phyloP scores from a whole-genome alignment of 2,888 invertebrate genomes.

The Ecdyonurus torrentis region DNA sequence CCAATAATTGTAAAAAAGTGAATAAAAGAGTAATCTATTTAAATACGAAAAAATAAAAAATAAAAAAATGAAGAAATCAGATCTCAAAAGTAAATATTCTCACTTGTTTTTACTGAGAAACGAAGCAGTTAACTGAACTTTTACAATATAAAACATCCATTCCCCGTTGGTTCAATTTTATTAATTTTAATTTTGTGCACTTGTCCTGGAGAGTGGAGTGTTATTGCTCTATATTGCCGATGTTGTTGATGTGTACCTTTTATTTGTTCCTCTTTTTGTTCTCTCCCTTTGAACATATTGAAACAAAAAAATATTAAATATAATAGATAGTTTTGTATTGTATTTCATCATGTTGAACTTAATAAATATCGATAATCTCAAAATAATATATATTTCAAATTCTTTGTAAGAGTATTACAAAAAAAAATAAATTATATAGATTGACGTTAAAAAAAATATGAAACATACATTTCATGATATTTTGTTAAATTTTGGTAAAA shows the following conservation, averaged over 20 bases:
- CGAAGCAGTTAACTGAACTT: not conserved
- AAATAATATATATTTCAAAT: not conserved
- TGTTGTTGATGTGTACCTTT: constrained; percentile 14
- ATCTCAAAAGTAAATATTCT: not conserved
- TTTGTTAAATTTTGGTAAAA: not conserved
- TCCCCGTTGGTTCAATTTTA: constrained; percentile 8
- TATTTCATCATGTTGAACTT: constrained; percentile 9
- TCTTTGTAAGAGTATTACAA: not conserved
- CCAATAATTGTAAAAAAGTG: too few species aligned
- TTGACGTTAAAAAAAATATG: too few species aligned
- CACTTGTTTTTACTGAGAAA: not conserved
- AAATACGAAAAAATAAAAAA: not conserved
- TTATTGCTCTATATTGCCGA: constrained; percentile 12
- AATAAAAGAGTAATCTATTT: too few species aligned
- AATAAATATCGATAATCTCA: not conserved
- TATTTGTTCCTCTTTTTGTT: constrained; percentile 7
- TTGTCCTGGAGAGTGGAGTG: constrained; percentile 14
- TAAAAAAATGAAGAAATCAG: too few species aligned
- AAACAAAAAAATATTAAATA: constrained; percentile 7
- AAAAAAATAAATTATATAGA: too few species aligned
- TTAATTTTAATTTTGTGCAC: constrained; percentile 13
- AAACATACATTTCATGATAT: not conserved
- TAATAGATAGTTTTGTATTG: constrained; percentile 15
- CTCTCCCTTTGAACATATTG: constrained; percentile 11
- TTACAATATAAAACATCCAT: constrained; percentile 11